These are phyloP conservation scores for Falco peregrinus DNA, from an alignment of 2,797 vertebrate species.

Conservation along the genomic window DNA sequence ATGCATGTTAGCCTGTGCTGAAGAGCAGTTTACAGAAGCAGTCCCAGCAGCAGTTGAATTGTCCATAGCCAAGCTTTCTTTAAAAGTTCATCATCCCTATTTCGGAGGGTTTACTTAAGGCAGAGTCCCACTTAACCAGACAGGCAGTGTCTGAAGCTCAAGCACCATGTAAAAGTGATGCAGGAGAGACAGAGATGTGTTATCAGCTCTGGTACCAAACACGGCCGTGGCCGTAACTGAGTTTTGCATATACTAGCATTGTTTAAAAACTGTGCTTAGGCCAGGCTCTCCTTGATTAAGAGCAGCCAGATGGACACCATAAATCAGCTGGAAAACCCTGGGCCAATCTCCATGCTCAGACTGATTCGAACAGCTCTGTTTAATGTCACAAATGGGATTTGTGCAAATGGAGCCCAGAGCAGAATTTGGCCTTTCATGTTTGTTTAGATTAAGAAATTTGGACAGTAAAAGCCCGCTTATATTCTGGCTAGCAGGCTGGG, in stretches of 20 bases:
- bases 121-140: background rate
- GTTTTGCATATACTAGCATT: background rate
- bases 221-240: accelerated
- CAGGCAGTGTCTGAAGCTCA: background rate
- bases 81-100: background rate
- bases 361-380: slow-evolving; percentile 4
- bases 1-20: accelerated
- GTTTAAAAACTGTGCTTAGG: background rate
- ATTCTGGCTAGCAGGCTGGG: slow-evolving; percentile 34
- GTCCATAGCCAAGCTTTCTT: background rate
- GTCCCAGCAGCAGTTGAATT: background rate
- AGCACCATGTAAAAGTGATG: background rate
- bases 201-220: background rate
- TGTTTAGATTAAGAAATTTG: slow-evolving; percentile 63
- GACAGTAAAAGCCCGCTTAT: slow-evolving; percentile 35
- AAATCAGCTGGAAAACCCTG: slow-evolving; percentile 43
- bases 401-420: background rate
- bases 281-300: background rate
- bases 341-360: background rate
- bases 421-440: slow-evolving; percentile 50
- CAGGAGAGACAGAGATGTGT: background rate
- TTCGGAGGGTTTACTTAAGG: background rate
- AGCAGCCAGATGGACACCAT: slow-evolving; percentile 50
- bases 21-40: background rate
- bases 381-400: slow-evolving; percentile 45